These are phyloP conservation scores for Tetranychus truncatus DNA, from an alignment of 2,888 invertebrate genomes.

Conservation along the genomic window DNA sequence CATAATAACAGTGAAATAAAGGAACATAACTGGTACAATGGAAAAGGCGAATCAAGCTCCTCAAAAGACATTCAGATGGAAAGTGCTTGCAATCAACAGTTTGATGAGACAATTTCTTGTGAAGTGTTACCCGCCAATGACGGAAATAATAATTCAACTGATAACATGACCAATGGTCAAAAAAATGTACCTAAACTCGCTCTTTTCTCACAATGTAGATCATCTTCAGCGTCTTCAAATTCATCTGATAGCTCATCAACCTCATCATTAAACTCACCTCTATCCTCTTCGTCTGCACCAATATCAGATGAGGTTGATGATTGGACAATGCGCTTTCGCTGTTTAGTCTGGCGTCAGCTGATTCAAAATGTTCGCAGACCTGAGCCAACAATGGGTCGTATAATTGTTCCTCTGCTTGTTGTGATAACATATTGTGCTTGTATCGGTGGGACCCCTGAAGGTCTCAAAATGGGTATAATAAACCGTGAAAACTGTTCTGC, in stretches of 20 bases:
- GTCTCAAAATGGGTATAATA: slow-evolving; percentile 7
- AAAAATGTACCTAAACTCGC: not conserved
- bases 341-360: not conserved
- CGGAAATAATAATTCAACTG: not conserved
- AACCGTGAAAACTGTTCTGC: slow-evolving; percentile 3
- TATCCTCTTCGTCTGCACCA: not conserved
- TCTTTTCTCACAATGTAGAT: not conserved
- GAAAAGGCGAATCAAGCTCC: not conserved
- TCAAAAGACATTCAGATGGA: not conserved
- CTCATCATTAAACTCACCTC: slow-evolving; percentile 6
- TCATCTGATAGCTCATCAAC: not conserved
- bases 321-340: slow-evolving; percentile 4
- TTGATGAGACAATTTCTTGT: not conserved
- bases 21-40: not conserved
- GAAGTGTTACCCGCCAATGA: not conserved
- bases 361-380: slow-evolving; percentile 1
- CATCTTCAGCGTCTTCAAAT: not conserved
- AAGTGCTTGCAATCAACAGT: not conserved
- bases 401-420: slow-evolving; percentile 7
- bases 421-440: slow-evolving; percentile 4
- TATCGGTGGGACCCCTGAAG: slow-evolving; percentile 10
- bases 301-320: not conserved
- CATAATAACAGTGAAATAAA: not conserved
- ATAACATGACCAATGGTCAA: not conserved
- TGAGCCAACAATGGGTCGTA: slow-evolving; percentile 1